Conservation (phyloP, 1,140 invertebrate genomes). For the Drosophila elegans region DNA sequence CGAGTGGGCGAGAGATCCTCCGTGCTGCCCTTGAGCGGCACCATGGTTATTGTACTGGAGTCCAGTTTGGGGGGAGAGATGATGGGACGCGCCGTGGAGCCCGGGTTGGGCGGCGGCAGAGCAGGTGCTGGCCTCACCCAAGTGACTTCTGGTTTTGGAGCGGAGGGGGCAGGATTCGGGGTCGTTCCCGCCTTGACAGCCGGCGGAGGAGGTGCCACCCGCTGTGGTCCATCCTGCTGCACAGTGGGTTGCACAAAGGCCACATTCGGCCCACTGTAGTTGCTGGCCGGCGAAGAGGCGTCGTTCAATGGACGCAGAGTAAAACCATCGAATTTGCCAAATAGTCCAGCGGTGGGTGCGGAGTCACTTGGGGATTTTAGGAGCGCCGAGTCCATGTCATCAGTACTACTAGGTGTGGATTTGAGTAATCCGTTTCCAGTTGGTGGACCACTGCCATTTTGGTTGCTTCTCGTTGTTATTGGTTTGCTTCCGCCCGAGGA, state of each 20-base stretch:
- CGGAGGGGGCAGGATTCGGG: neutral
- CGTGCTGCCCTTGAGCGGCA: slow-evolving; percentile 89
- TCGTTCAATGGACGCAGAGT: slow-evolving; percentile 89
- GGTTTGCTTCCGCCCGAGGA: slow-evolving; percentile 59
- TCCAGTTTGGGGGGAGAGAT: slow-evolving; percentile 93
- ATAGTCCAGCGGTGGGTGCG: slow-evolving; percentile 87
- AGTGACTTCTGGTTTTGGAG: slow-evolving; percentile 33
- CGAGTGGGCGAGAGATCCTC: slow-evolving; percentile 84
- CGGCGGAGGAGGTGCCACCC: slow-evolving; percentile 77
- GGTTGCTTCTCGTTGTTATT: slow-evolving; percentile 44
- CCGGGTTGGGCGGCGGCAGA: slow-evolving; percentile 86
- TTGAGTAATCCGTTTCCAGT: slow-evolving; percentile 79
- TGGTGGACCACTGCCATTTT: slow-evolving; percentile 67
- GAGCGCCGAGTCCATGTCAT: slow-evolving; percentile 87
- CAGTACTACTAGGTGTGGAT: slow-evolving; percentile 86
- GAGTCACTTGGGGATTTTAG: slow-evolving; percentile 85
- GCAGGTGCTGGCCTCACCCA: slow-evolving; percentile 84
- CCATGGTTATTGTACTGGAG: slow-evolving; percentile 90
- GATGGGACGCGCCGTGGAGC: slow-evolving; percentile 87
- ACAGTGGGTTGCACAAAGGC: slow-evolving; percentile 83
- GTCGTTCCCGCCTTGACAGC: slow-evolving; percentile 23
- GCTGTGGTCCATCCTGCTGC: slow-evolving; percentile 71
- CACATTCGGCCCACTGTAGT: slow-evolving; percentile 79
- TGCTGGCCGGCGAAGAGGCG: slow-evolving; percentile 60
- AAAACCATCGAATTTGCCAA: slow-evolving; percentile 94